Conservation (phyloP, 2,113 vertebrate species). For the Lipophrys pholis region DNA sequence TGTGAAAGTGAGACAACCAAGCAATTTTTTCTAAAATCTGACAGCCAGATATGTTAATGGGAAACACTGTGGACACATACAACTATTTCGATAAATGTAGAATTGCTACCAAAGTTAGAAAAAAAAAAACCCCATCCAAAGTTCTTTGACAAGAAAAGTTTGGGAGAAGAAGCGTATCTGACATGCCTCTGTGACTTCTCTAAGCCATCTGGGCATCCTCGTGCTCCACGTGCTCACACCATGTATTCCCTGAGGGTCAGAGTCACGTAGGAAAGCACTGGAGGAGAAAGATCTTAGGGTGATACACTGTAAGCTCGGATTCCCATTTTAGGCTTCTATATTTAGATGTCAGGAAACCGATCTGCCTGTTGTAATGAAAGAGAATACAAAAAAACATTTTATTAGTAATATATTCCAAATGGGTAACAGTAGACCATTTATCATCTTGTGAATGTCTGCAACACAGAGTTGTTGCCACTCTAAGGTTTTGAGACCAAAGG, state of each 20-base stretch:
- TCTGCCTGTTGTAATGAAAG: slow-evolving; percentile 36
- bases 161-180: background rate
- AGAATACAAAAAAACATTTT: background rate
- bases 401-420: slow-evolving; percentile 31
- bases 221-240: slow-evolving; percentile 9
- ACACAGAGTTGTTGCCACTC: slow-evolving; percentile 21
- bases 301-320: slow-evolving; percentile 34
- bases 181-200: slow-evolving; percentile 11
- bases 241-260: slow-evolving; percentile 27
- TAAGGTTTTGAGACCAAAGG: background rate
- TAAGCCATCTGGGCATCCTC: slow-evolving; percentile 24
- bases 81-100: too few relatives aligned
- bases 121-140: background rate
- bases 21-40: background rate
- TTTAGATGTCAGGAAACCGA: slow-evolving; percentile 50
- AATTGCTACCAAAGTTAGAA: too few relatives aligned
- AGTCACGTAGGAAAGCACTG: slow-evolving; percentile 13
- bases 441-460: slow-evolving; percentile 17
- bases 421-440: background rate
- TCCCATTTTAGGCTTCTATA: slow-evolving; percentile 45
- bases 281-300: slow-evolving; percentile 14
- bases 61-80: too few relatives aligned
- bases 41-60: too few relatives aligned
- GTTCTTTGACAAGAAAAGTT: background rate
- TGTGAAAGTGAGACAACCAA: background rate